Percentiles rank a stretch among this genome's conserved stretches.
Evolutionary conservation across 2,888 invertebrate species (phyloP).

Genomic region (Endotricha flammealis): DNA sequence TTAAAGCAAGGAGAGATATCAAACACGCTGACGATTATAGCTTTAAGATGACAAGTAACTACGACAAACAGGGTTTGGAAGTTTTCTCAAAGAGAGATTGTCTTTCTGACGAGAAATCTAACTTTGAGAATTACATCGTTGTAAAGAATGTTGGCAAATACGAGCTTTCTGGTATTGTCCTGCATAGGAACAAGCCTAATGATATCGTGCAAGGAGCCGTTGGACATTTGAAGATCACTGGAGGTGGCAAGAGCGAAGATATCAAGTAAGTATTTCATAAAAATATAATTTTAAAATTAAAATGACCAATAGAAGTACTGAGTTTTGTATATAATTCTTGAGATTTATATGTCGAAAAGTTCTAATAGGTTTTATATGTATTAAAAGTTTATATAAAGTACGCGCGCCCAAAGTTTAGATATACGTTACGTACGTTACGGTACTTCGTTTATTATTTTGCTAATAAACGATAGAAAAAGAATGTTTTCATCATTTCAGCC

Average conservation of each 20-base stretch:
- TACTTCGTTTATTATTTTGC: too few relatives aligned
- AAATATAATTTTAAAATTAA: conserved; percentile 2
- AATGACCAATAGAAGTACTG: not conserved
- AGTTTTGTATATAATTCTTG: too few relatives aligned
- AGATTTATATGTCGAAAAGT: too few relatives aligned
- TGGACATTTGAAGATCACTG: conserved; percentile 70
- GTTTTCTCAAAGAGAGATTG: conserved; percentile 77
- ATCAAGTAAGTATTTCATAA: conserved; percentile 67
- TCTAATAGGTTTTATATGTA: too few relatives aligned
- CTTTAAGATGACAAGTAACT: conserved; percentile 43
- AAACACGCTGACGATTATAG: conserved; percentile 64
- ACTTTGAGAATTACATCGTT: conserved; percentile 78
- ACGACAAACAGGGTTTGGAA: conserved; percentile 56
- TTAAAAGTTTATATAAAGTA: too few relatives aligned
- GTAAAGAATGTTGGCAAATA: conserved; percentile 80
- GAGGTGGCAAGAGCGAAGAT: conserved; percentile 72
- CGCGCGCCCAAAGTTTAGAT: too few relatives aligned
- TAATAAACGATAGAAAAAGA: too few relatives aligned
- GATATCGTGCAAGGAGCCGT: conserved; percentile 77
- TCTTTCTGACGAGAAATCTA: conserved; percentile 76
- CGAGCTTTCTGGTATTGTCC: conserved; percentile 78
- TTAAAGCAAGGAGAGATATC: conserved; percentile 71
- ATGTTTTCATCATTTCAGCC: too few relatives aligned
- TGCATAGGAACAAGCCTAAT: conserved; percentile 73
- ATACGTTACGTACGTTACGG: too few relatives aligned